Conservation (phyloP, 2,888 invertebrate genomes). For the Brachyptera risi region DNA sequence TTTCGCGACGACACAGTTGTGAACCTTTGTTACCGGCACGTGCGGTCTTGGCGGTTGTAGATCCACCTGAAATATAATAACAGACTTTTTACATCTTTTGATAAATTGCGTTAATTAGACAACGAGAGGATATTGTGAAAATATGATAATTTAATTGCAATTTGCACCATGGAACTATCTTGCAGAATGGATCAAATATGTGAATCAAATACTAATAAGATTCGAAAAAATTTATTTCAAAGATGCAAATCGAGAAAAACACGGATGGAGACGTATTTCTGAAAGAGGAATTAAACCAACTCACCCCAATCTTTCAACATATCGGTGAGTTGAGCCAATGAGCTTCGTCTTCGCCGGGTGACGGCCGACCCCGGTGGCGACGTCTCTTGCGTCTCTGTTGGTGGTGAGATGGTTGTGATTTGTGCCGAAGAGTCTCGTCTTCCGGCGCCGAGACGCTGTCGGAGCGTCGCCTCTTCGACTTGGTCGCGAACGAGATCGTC, state of each 20-base stretch:
- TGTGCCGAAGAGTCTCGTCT: constrained; percentile 88
- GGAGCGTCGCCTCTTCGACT: constrained; percentile 78
- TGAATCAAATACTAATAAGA: no score
- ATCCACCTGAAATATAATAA: constrained; percentile 3
- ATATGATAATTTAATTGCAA: no score
- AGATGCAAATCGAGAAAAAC: no score
- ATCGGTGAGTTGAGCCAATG: constrained; percentile 83
- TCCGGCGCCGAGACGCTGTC: constrained; percentile 74
- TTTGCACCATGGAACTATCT: no score
- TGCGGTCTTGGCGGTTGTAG: constrained; percentile 28
- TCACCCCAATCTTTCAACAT: constrained; percentile 82
- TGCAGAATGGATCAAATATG: no score
- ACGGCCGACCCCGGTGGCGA: constrained; percentile 53
- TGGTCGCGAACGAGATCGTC: constrained; percentile 87
- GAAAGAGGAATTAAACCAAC: not conserved
- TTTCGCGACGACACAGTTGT: constrained; percentile 78
- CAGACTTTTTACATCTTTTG: no score
- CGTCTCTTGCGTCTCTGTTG: constrained; percentile 64
- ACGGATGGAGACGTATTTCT: not conserved
- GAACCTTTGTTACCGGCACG: constrained; percentile 47
- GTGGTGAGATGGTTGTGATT: constrained; percentile 79
- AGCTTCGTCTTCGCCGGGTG: constrained; percentile 73
- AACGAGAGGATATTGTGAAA: no score
- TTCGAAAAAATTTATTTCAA: no score
- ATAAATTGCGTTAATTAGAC: no score